These are phyloP conservation scores for Falco punctatus DNA, from an alignment of 2,113 vertebrate species.

Conservation along the genomic window DNA sequence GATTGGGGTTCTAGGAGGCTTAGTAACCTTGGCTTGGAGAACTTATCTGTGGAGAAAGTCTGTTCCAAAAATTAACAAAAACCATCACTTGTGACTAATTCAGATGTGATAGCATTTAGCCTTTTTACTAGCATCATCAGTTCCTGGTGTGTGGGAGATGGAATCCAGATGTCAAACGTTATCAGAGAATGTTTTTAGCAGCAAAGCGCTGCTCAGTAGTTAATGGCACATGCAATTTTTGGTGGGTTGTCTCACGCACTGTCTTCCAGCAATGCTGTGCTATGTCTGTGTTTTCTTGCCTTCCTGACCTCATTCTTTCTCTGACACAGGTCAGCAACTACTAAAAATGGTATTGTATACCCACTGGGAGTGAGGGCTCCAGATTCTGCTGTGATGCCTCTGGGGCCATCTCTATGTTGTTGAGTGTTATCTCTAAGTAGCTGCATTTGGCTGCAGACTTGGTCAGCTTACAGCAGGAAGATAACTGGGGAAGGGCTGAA, in stretches of 20 bases:
- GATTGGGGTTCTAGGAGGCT: background rate
- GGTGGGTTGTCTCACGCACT: background rate
- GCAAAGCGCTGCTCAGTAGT: background rate
- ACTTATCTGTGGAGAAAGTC: background rate
- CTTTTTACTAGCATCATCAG: background rate
- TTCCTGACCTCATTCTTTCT: constrained; percentile 11
- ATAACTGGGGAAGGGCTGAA: background rate
- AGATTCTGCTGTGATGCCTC: background rate
- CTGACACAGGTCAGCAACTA: background rate
- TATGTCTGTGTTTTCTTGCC: background rate
- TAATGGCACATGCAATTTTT: background rate
- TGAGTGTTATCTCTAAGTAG: background rate
- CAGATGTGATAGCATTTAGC: background rate
- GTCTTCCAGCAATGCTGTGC: background rate
- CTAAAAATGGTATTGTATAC: background rate
- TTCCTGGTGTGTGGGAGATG: background rate
- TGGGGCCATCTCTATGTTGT: background rate
- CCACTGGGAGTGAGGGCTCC: background rate
- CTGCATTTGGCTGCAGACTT: background rate
- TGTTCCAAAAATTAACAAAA: background rate
- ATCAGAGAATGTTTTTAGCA: background rate
- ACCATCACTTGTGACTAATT: fast-evolving
- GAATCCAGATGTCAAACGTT: background rate
- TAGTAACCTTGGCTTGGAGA: background rate
- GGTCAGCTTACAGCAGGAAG: background rate